Evolutionary conservation across 1,140 invertebrate species (phyloP).

Genomic region (Drosophila biarmipes): DNA sequence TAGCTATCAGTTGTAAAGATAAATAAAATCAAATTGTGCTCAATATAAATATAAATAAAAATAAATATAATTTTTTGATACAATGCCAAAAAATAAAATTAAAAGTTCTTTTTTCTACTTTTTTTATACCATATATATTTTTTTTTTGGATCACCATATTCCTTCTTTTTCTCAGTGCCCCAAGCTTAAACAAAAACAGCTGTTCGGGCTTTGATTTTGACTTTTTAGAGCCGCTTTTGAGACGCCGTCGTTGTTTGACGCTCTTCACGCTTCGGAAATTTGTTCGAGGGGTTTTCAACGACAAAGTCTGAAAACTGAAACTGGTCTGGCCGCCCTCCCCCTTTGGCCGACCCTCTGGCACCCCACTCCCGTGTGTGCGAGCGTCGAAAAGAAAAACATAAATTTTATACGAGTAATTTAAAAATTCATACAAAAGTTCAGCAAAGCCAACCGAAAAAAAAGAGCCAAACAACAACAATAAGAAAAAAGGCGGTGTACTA

Average conservation of each 20-base stretch:
- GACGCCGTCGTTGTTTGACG: constrained; percentile 16
- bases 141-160: too few relatives aligned
- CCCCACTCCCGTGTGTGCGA: constrained; percentile 9
- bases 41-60: too few relatives aligned
- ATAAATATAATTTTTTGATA: too few relatives aligned
- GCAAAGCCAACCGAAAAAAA: constrained; percentile 21
- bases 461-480: constrained; percentile 7
- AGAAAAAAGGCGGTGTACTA: constrained; percentile 27
- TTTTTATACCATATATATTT: too few relatives aligned
- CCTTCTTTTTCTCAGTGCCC: too few relatives aligned
- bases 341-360: not conserved
- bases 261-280: constrained; percentile 75
- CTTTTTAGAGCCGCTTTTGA: constrained; percentile 12
- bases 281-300: constrained; percentile 66
- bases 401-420: constrained; percentile 64
- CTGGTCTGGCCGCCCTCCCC: constrained; percentile 63
- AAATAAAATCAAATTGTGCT: too few relatives aligned
- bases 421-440: constrained; percentile 65
- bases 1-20: too few relatives aligned
- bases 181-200: constrained; percentile 31
- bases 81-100: too few relatives aligned
- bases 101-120: not conserved
- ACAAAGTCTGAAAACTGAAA: constrained; percentile 68
- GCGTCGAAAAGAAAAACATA: constrained; percentile 52
- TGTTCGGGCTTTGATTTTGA: constrained; percentile 45